Base-by-base conservation (phyloP, 2,888 invertebrate species). In the Ichneumon xanthorius region DNA sequence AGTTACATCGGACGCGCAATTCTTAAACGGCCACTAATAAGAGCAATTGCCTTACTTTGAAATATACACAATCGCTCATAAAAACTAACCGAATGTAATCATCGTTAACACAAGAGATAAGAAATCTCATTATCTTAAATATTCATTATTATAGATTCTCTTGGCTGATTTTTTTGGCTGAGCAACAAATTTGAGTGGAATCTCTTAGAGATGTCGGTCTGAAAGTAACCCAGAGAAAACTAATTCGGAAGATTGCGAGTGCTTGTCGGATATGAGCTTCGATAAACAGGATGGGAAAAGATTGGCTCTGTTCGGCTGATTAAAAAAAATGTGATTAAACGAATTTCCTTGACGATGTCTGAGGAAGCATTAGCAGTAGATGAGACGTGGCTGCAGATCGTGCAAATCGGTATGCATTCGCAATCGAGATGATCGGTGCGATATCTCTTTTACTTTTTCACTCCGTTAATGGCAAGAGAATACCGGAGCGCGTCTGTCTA, bases 381-480 rank as follows among this genome's bases (percentile, higher is more conserved):
- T 37, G 45, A 40, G 37, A 71, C 48, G 26, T 26, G 50, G 33
- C 70, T 14, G 22, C 22, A 5, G 26, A 30, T 67, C 67, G 48
- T 45, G 76, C 37, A 33, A 37, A 16, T 55, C 72, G n/a, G 40
- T 26, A 50, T 9, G n/a, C 40, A 19, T 58, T 61, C 16, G 33
- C 40, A 72, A 85, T 82, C 68, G 50, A 30, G 53, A 45, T 30
- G 53, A 67, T 77, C 61, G 19, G 6, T 30, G 72, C 48, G 75
- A 67, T 73, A 55, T 77, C 72, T 77, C 67, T 68, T 73, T 80
- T 73, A 68, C 58, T 77, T 16, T 79, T 68, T 71, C 72, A 50
- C 79, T 84, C 78, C 72, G 75, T 80, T 80, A 80, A 78, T 68
- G 80, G 72, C 33, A n/a, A 77, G 45, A 48, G 67, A 81, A 82